These are phyloP conservation scores for Machaerirhynchus nigripectus DNA, from an alignment of 2,113 vertebrate genomes.

Conservation along the genomic window DNA sequence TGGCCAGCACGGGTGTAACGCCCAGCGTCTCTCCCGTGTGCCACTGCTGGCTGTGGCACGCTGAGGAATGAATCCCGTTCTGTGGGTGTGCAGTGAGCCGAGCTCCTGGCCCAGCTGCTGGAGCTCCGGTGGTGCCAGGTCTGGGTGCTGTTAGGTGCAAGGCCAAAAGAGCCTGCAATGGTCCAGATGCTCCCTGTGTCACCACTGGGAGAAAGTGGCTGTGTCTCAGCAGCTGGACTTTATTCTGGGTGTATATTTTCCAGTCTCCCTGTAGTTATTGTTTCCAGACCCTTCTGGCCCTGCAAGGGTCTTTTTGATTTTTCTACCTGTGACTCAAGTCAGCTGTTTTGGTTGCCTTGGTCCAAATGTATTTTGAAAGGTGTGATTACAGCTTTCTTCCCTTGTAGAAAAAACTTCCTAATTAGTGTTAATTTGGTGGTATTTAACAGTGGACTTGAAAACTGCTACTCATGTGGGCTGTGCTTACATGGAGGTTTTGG, in stretches of 20 bases:
- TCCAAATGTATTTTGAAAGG: not conserved
- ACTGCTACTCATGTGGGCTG: fast-evolving
- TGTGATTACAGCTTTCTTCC: not conserved
- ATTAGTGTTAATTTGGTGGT: not conserved
- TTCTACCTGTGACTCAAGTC: not conserved
- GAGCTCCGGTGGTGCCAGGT: fast-evolving
- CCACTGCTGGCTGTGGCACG: not conserved
- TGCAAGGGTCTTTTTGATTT: fast-evolving
- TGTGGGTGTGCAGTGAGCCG: fast-evolving
- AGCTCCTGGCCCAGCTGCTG: fast-evolving
- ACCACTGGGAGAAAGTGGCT: fast-evolving
- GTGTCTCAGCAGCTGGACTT: not conserved
- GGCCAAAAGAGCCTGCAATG: not conserved
- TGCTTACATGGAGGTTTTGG: not conserved
- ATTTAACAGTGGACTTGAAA: not conserved
- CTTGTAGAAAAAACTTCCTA: not conserved
- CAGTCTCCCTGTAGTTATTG: not conserved
- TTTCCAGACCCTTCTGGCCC: not conserved
- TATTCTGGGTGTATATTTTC: not conserved
- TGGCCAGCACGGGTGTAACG: not conserved
- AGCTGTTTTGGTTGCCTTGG: not conserved
- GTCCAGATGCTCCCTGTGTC: too few species aligned
- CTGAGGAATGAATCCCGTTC: not conserved
- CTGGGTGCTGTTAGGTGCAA: not conserved
- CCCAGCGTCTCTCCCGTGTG: too few species aligned